Conservation (phyloP, 1,140 invertebrate species). For the Sitobion miscanthi region DNA sequence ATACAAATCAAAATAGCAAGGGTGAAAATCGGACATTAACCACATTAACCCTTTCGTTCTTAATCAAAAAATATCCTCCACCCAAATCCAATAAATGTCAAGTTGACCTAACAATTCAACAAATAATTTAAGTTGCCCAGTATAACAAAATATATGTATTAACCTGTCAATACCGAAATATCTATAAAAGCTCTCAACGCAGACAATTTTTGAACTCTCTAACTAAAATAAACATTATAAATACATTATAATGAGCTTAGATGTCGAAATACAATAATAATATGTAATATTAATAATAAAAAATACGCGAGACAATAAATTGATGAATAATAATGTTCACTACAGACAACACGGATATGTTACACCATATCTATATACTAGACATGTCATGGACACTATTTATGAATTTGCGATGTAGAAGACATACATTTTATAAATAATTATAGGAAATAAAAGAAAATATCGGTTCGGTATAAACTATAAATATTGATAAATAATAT, state of each 20-base stretch:
- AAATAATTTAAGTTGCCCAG: background rate
- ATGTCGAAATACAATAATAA: background rate
- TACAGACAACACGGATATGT: background rate
- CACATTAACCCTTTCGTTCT: background rate
- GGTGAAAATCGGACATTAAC: background rate
- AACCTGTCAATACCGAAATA: background rate
- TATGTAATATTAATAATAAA: background rate
- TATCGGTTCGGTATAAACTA: background rate
- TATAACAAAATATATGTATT: background rate
- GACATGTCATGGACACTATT: background rate
- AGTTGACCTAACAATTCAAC: background rate
- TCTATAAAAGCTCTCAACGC: background rate
- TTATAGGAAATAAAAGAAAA: background rate
- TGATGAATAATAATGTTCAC: background rate
- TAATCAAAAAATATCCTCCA: background rate
- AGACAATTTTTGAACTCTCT: background rate
- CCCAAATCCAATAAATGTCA: background rate
- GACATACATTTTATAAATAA: background rate
- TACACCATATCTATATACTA: background rate
- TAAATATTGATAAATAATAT: background rate
- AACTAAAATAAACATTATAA: background rate
- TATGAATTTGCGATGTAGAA: background rate
- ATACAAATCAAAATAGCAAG: background rate
- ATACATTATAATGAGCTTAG: background rate
- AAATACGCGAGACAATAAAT: background rate